These are phyloP conservation scores for Amyelois transitella DNA, from an alignment of 1,140 invertebrate genomes.

Conservation along the genomic window DNA sequence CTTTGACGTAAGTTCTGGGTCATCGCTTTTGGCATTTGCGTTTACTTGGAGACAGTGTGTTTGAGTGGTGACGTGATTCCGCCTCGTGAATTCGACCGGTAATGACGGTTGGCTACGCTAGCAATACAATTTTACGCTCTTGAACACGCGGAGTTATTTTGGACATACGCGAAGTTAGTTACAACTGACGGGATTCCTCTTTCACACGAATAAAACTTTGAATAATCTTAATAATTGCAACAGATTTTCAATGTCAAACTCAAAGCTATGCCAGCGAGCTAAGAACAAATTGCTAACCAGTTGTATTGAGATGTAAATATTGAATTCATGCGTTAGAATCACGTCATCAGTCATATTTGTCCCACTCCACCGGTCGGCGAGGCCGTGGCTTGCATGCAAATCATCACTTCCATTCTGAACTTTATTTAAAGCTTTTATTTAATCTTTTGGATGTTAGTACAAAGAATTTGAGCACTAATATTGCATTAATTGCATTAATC, in stretches of 20 bases:
- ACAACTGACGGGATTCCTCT: background rate
- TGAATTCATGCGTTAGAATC: background rate
- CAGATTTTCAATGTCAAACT: background rate
- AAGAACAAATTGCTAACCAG: background rate
- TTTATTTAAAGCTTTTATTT: background rate
- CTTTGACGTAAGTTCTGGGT: conserved; percentile 58
- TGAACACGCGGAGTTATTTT: conserved; percentile 7
- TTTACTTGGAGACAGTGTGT: conserved; percentile 33
- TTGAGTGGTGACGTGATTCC: conserved; percentile 19
- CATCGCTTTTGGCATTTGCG: conserved; percentile 61
- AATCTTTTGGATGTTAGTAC: background rate
- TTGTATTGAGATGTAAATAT: background rate
- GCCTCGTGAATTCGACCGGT: conserved; percentile 2
- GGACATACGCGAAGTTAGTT: conserved; percentile 5
- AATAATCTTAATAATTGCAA: background rate
- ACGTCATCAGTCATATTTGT: background rate
- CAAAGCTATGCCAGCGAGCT: too few species aligned
- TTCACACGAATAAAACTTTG: background rate
- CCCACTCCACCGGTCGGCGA: background rate
- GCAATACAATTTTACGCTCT: background rate
- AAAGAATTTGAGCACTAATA: background rate
- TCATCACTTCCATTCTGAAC: background rate
- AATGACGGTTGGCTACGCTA: conserved; percentile 5
- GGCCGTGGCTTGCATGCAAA: background rate
- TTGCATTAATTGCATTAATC: too few species aligned